phyloP scores from a whole-genome alignment of 2,888 invertebrate genomes.

The Ephialtes manifestator region DNA sequence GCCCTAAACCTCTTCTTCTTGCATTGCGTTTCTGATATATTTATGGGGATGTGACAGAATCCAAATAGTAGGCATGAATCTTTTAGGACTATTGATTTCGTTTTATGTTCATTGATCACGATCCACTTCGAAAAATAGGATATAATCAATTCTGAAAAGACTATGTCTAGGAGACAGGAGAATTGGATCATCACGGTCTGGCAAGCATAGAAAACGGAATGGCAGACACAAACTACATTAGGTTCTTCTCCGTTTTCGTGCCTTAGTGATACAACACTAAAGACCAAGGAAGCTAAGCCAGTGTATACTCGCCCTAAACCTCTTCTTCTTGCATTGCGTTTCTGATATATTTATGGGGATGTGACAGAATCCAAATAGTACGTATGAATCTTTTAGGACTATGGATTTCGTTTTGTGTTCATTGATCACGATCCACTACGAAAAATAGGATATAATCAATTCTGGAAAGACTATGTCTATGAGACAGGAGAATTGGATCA shows the following conservation, averaged over 20 bases:
- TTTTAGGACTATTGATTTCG: not conserved
- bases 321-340: constrained; percentile 22
- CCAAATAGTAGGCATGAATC: constrained; percentile 1
- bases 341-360: constrained; percentile 12
- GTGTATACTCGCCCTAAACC: constrained; percentile 57
- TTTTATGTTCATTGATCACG: not conserved
- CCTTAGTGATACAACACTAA: constrained; percentile 14
- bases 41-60: constrained; percentile 7
- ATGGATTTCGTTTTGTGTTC: not conserved
- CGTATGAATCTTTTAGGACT: not conserved
- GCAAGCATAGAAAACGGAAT: not conserved
- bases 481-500: not conserved
- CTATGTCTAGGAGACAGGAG: not conserved
- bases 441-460: not conserved
- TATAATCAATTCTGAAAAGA: not conserved
- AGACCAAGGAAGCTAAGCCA: constrained; percentile 37
- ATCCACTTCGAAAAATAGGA: not conserved
- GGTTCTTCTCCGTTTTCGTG: constrained; percentile 15
- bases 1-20: constrained; percentile 13
- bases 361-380: constrained; percentile 3
- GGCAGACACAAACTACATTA: not conserved
- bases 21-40: constrained; percentile 19
- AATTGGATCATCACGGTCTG: not conserved
- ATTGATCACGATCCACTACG: not conserved
- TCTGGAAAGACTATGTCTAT: not conserved